phyloP scores from a whole-genome alignment of 2,888 invertebrate species.

The Agrotis puta region DNA sequence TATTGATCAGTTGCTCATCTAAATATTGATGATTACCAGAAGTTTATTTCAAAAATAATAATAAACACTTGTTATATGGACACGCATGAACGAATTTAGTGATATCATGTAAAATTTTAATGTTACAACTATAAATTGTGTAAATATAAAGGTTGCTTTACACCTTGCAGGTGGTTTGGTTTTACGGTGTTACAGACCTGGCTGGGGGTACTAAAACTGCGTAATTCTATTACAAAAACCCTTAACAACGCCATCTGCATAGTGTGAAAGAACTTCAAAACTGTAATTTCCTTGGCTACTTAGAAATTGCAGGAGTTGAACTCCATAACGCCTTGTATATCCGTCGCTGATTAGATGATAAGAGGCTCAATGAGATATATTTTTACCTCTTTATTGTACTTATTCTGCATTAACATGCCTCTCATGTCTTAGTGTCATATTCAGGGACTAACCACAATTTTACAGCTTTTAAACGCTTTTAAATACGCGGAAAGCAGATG shows the following conservation, averaged over 20 bases:
- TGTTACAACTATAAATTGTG: conserved; percentile 29
- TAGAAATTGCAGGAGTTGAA: conserved; percentile 57
- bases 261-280: conserved; percentile 3
- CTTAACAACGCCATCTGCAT: too few species aligned
- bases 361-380: conserved; percentile 22
- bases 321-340: conserved; percentile 61
- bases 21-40: conserved; percentile 46
- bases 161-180: background rate
- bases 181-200: too few species aligned
- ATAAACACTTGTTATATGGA: conserved; percentile 61
- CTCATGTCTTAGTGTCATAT: too few species aligned
- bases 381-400: conserved; percentile 5
- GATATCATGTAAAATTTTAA: conserved; percentile 26
- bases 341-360: conserved; percentile 51
- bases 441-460: too few species aligned
- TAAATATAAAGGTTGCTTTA: conserved; percentile 18
- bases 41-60: conserved; percentile 43
- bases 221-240: too few species aligned
- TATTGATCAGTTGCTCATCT: conserved; percentile 63
- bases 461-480: too few species aligned
- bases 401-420: background rate
- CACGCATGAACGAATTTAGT: conserved; percentile 56
- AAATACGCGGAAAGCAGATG: too few species aligned
- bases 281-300: conserved; percentile 42
- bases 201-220: too few species aligned